These are phyloP conservation scores for Ommatoiulus sabulosus DNA, from an alignment of 2,888 invertebrate genomes.

Conservation along the genomic window DNA sequence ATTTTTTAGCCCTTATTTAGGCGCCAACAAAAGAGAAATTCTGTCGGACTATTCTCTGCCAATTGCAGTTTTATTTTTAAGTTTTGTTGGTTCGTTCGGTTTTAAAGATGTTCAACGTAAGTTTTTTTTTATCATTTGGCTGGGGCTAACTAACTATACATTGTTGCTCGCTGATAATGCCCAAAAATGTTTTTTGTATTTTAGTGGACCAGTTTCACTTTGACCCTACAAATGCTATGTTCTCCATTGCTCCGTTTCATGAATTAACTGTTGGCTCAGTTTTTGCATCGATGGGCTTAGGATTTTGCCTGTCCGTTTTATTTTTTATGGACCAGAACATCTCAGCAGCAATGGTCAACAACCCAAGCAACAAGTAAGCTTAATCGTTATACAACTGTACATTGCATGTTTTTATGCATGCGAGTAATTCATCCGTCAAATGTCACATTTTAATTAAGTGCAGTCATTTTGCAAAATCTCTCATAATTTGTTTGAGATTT, in stretches of 20 bases:
- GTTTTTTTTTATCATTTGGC: constrained; percentile 60
- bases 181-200: constrained; percentile 60
- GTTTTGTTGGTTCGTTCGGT: constrained; percentile 72
- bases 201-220: constrained; percentile 72
- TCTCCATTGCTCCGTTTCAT: constrained; percentile 69
- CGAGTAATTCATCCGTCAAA: neutral
- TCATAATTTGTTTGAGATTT: too few relatives aligned
- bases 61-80: constrained; percentile 72
- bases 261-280: constrained; percentile 69
- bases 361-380: constrained; percentile 73
- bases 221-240: constrained; percentile 66
- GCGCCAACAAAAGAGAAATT: constrained; percentile 72
- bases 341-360: constrained; percentile 73
- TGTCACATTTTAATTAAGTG: too few relatives aligned
- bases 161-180: neutral
- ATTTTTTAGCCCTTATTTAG: constrained; percentile 69
- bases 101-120: constrained; percentile 72
- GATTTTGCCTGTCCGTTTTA: constrained; percentile 73
- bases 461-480: too few relatives aligned
- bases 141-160: neutral
- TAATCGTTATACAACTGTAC: too few relatives aligned
- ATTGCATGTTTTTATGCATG: neutral
- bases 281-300: constrained; percentile 71
- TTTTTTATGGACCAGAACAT: constrained; percentile 77
- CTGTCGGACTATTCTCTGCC: constrained; percentile 75